Percentiles rank a stretch among this genome's conserved stretches.
These are phyloP conservation scores for Periplaneta americana DNA, from an alignment of 1,140 invertebrate genomes.

Conservation along the genomic window DNA sequence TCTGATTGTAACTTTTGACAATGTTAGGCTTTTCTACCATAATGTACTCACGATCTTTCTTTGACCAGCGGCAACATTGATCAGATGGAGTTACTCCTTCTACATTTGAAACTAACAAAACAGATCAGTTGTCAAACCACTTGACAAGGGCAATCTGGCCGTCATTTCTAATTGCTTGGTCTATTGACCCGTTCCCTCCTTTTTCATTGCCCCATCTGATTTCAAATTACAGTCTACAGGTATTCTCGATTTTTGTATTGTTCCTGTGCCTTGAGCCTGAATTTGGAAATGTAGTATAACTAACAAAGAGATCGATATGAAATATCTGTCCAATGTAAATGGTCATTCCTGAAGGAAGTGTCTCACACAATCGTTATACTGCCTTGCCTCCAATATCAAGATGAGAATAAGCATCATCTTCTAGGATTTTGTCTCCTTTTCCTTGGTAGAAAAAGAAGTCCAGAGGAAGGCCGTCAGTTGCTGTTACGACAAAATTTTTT, in stretches of 20 bases:
- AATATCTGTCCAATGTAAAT: too few relatives aligned
- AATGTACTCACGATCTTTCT: too few relatives aligned
- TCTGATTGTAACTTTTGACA: too few relatives aligned
- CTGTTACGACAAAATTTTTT: constrained; percentile 18
- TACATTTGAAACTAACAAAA: background rate
- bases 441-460: constrained; percentile 20
- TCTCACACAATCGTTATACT: too few relatives aligned
- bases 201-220: background rate
- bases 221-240: background rate
- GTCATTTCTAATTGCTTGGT: background rate
- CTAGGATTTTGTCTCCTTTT: constrained; percentile 5
- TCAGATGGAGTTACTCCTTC: background rate
- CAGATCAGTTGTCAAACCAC: background rate
- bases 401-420: background rate
- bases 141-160: background rate
- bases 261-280: background rate
- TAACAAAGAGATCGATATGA: too few relatives aligned
- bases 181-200: background rate
- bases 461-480: constrained; percentile 12
- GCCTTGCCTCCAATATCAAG: too few relatives aligned
- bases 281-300: too few relatives aligned
- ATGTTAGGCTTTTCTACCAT: too few relatives aligned
- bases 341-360: too few relatives aligned
- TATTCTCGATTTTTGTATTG: background rate
- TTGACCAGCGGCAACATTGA: background rate